These are phyloP conservation scores for Lytechinus pictus DNA, from an alignment of 35 echinoderm and acorn worm genomes.

Conservation along the genomic window DNA sequence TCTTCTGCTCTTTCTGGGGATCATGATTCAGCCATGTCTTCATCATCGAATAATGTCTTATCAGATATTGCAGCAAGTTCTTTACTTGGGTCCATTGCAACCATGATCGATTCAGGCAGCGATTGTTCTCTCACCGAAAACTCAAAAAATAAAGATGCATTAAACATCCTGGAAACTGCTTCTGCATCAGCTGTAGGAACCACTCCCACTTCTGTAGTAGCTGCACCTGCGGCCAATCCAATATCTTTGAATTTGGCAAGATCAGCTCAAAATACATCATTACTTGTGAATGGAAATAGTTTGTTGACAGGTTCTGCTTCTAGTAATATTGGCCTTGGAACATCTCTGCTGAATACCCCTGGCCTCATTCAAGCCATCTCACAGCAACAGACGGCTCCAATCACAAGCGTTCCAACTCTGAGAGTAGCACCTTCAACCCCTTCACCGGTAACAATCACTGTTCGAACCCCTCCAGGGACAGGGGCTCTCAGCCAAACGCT, in stretches of 20 bases:
- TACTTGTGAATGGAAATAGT: slow-evolving; percentile 31
- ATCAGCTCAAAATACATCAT: background rate
- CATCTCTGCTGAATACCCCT: background rate
- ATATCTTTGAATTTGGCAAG: background rate
- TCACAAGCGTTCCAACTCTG: background rate
- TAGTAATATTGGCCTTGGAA: slow-evolving; percentile 23
- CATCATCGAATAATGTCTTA: background rate
- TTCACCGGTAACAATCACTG: slow-evolving; percentile 68
- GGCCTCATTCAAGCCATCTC: slow-evolving; percentile 26
- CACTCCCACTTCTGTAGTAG: background rate
- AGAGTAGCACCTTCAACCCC: slow-evolving; percentile 10
- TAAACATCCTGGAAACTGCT: background rate
- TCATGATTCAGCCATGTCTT: background rate
- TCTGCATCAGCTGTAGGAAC: background rate
- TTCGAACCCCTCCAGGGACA: slow-evolving; percentile 67
- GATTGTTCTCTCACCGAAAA: slow-evolving; percentile 6
- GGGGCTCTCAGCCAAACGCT: slow-evolving; percentile 78
- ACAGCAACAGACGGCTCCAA: background rate
- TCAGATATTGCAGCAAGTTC: slow-evolving; percentile 59
- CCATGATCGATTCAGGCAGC: slow-evolving; percentile 48
- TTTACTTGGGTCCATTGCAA: slow-evolving; percentile 54
- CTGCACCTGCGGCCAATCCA: background rate
- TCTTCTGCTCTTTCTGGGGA: background rate
- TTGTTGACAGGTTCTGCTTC: background rate
- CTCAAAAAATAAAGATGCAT: slow-evolving; percentile 20